Base-by-base conservation (phyloP, 2,888 invertebrate species). In the Drosophila pseudotakahashii region DNA sequence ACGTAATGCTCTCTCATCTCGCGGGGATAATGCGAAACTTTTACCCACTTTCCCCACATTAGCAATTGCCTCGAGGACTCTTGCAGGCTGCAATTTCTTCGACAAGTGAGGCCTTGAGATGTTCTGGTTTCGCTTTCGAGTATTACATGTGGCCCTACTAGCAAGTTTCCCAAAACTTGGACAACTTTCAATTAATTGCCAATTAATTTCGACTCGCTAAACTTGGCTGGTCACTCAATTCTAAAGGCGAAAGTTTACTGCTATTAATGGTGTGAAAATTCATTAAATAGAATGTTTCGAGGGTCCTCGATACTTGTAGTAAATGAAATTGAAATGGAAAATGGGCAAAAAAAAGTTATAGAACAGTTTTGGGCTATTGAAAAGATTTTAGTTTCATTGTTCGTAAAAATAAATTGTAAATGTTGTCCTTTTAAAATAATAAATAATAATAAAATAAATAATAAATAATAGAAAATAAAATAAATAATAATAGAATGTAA, bases 171-270 rank as follows among this genome's bases (percentile, higher is more conserved):
- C 7, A 13, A 41, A 23, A 75, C 51, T 77, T 73, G 66, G 13
- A 67, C 75, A 86, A 76, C 78, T 86, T 86, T 78, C 81, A 81
- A 86, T 84, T 86, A 86, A 86, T 84, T 84, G 73, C 66, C 87
- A 83, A 81, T 84, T 84, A 84, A 87, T 83, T 75, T 78, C 32
- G 62, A 48, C 41, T 23, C 48, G 47, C 51, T 26, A 32, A 69
- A 71, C 41, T 61, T 70, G 51, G 32, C 47, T 45, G 70, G 70
- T 55, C 67, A 68, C 32, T 64, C 42, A 9, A 9, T 37, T 26
- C 5, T 7, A 37, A 32, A 13, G n/a, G 32, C 14, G n/a, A 14
- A 45, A 66, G 16, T 26, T 39, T 62, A 14, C 19, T 2, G 1
- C n/a, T 11, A 23, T 48, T 32, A 62, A 59, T 58, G 62, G 62